Percentiles rank a stretch among this genome's conserved stretches.
Evolutionary conservation across 2,888 invertebrate species (phyloP).

Genomic region (Amblyteles armatorius): DNA sequence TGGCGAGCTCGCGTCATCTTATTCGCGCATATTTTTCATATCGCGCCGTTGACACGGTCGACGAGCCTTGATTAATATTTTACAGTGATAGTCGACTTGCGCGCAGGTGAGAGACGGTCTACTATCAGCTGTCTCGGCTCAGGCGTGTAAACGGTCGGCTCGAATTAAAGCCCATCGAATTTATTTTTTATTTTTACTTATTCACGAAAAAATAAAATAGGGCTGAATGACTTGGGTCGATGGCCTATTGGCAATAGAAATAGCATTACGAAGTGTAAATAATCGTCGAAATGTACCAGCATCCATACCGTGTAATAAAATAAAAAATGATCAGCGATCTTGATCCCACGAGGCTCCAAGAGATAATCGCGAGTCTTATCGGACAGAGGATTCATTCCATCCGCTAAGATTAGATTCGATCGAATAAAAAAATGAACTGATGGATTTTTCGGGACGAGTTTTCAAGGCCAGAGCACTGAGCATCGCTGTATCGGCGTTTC

Average conservation of each 20-base stretch:
- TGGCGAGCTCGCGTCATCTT: neutral
- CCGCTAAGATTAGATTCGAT: conserved; percentile 20
- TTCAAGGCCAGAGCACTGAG: conserved; percentile 9
- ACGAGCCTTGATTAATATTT: neutral
- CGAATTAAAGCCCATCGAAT: conserved; percentile 4
- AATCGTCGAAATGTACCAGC: too few relatives aligned
- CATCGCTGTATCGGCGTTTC: neutral
- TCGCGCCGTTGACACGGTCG: neutral
- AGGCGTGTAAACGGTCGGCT: neutral
- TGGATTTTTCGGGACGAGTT: conserved; percentile 10
- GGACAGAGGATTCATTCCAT: neutral
- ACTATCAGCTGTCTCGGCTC: conserved; percentile 21
- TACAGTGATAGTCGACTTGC: neutral
- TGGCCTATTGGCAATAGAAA: too few relatives aligned
- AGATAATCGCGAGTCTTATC: neutral
- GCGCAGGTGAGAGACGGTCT: neutral
- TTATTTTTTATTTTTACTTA: neutral
- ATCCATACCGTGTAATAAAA: too few relatives aligned
- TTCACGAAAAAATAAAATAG: too few relatives aligned
- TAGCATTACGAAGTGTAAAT: too few relatives aligned
- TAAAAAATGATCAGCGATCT: neutral
- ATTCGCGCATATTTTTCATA: conserved; percentile 1
- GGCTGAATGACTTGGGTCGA: too few relatives aligned
- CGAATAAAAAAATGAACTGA: neutral
- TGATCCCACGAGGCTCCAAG: neutral